Base-by-base conservation (phyloP, 2,888 invertebrate genomes). In the Lucinisca nassula region DNA sequence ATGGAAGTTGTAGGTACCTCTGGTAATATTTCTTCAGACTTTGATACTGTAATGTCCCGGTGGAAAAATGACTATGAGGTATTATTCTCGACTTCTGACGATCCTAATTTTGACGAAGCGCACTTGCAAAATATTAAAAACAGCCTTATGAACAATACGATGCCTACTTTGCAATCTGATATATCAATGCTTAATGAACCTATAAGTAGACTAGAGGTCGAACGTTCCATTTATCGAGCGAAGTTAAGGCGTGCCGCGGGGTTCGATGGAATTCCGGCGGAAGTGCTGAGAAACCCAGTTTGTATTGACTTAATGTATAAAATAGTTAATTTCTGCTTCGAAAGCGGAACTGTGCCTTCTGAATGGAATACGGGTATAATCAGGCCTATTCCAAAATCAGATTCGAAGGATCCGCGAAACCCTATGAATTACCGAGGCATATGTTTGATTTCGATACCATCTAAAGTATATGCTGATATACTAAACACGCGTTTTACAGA, bases 181-280 rank as follows among this genome's bases (percentile, higher is more conserved):
- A 38, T n/a, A 12, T 27, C 51, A 1, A 12, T 21, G 10, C 55
- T 82, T 40, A 77, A 82, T 77, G 37, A 27, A n/a, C 55, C 58
- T 2, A 70, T 72, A 0, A 70, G 8, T 17, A 30, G 72, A 14
- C 21, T 32, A 21, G 77, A 82, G 72, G 77, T 77, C 12, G 35
- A 40, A 27, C 24, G 72, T n/a, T 70, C 77, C 10, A 30, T 77
- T 21, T 55, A 37, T 6, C 40, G 82, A 32, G 30, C 67, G 14
- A 77, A 82, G 17, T n/a, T 77, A 38, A 70, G 14, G 17, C 76
- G 76, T 55, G 67, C 82, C 24, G 38, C 82, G 35, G 82, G 75
- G 27, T 75, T 82, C 30, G 76, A 82, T 61, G 24, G 30, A 49
- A 82, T 82, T 45, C 77, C 82, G 49, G 27, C 55, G 0, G 73